phyloP scores from a whole-genome alignment of 2,113 vertebrate genomes.

The Lophotis ruficrista region DNA sequence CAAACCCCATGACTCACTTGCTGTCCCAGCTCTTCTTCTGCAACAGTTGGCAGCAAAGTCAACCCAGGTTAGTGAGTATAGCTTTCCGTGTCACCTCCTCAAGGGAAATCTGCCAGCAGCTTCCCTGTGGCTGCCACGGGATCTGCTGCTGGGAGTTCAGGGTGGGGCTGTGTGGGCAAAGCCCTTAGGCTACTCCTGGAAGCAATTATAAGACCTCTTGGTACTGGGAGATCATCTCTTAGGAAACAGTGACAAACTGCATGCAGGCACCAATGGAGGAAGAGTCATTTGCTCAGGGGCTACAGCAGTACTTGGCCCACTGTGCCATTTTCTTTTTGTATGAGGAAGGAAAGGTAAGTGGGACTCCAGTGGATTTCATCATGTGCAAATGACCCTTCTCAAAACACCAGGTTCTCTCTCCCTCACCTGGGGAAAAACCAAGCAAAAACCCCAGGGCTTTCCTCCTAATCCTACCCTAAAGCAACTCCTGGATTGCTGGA shows the following conservation, averaged over 20 bases:
- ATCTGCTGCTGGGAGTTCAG: not conserved
- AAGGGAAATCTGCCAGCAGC: not conserved
- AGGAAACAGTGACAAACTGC: not conserved
- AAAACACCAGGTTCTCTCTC: not conserved
- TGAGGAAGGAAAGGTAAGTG: not conserved
- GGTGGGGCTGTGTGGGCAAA: not conserved
- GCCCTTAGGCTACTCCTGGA: not conserved
- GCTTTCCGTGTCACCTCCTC: not conserved
- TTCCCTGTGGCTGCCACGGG: not conserved
- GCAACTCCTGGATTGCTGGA: not conserved
- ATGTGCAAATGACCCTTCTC: not conserved
- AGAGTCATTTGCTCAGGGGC: not conserved
- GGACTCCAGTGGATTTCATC: not conserved
- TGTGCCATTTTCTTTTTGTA: not conserved
- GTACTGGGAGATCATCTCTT: not conserved
- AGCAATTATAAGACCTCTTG: not conserved
- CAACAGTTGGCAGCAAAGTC: not conserved
- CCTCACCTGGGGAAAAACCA: not conserved
- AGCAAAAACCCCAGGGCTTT: not conserved
- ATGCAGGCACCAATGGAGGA: not conserved
- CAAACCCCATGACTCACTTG: constrained; percentile 13
- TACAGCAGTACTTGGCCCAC: not conserved
- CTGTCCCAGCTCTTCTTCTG: constrained; percentile 7
- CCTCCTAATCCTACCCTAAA: not conserved
- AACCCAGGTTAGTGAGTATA: not conserved